These are phyloP conservation scores for Perca schrenkii DNA, from an alignment of 2,113 vertebrate genomes.

Conservation along the genomic window DNA sequence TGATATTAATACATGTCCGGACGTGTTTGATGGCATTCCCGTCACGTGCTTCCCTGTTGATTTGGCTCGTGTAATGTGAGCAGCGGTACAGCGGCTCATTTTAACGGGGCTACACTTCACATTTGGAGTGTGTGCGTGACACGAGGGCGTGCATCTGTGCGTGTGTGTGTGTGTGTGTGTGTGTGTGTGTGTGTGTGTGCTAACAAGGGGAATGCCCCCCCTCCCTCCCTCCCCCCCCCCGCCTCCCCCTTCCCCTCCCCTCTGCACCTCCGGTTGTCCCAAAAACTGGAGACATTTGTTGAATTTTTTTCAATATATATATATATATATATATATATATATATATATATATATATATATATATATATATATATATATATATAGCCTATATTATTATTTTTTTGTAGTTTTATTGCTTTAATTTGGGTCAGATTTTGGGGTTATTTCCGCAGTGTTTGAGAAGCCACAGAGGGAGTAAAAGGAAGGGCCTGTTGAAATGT, in stretches of 20 bases:
- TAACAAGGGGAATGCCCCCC: slow-evolving; percentile 70
- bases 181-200: slow-evolving; percentile 18
- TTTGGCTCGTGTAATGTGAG: slow-evolving; percentile 5
- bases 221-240: slow-evolving; percentile 33
- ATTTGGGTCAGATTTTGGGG: no score
- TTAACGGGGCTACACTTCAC: slow-evolving; percentile 22
- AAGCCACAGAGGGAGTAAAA: no score
- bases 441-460: no score
- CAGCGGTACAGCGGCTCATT: not conserved
- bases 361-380: no score
- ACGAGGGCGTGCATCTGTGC: not conserved
- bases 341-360: no score
- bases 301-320: not conserved
- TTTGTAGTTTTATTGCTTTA: no score
- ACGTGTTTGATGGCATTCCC: not conserved
- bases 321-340: no score
- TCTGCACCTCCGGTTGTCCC: slow-evolving; percentile 29
- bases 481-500: no score
- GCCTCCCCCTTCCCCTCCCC: not conserved
- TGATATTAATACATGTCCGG: no score
- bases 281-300: slow-evolving; percentile 36
- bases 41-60: not conserved
- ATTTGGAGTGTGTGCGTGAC: not conserved
- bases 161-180: slow-evolving; percentile 4
- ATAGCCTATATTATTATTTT: no score